Percentiles rank a stretch among this genome's conserved stretches.
These are phyloP conservation scores for Anisognathus igniventris DNA, from an alignment of 2,797 vertebrate species.

Conservation along the genomic window DNA sequence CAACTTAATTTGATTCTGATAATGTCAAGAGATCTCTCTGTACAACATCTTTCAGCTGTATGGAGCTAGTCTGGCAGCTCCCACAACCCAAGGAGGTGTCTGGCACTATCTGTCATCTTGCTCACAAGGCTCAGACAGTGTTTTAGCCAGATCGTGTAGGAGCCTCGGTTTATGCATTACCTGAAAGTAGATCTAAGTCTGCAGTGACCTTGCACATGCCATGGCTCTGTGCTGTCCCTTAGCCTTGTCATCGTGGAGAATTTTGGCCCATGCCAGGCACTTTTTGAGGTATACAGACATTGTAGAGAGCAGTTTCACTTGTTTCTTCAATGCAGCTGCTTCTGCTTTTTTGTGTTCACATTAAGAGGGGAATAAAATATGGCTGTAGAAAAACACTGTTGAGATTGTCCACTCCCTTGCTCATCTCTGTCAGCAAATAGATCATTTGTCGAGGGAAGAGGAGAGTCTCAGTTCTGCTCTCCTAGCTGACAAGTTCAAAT, in stretches of 20 bases:
- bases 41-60: neutral
- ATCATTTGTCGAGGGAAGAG: neutral
- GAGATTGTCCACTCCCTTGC: constrained; percentile 10
- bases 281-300: neutral
- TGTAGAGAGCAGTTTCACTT: neutral
- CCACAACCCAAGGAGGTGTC: neutral
- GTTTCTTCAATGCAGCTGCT: neutral
- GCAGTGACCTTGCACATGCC: neutral
- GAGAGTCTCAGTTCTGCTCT: neutral
- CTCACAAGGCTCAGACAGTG: neutral
- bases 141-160: neutral
- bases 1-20: constrained; percentile 41
- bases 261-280: neutral
- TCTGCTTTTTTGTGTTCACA: neutral
- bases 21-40: constrained; percentile 20
- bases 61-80: constrained; percentile 38
- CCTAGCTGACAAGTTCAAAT: neutral
- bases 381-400: neutral
- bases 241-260: neutral
- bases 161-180: neutral
- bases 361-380: neutral
- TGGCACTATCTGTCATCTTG: constrained; percentile 33
- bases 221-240: neutral
- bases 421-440: neutral
- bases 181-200: neutral